Conservation (phyloP, 2,113 vertebrate genomes). For the Triplophysa siluroides region DNA sequence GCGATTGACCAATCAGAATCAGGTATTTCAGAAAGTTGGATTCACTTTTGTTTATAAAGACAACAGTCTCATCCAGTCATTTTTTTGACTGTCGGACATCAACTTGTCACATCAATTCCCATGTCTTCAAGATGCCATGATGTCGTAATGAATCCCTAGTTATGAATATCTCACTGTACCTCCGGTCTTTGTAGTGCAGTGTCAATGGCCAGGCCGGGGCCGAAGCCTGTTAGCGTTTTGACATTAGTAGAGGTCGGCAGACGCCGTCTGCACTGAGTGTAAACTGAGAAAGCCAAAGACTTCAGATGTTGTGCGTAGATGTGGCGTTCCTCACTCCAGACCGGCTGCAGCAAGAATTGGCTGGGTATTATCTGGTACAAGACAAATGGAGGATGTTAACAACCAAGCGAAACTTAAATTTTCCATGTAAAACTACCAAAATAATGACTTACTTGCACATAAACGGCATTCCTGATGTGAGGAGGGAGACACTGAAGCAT, state of each 20-base stretch:
- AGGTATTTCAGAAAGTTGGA: too few relatives aligned
- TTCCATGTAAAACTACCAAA: background rate
- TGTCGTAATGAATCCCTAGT: background rate
- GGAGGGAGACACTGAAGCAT: conserved; percentile 92
- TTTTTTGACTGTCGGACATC: too few relatives aligned
- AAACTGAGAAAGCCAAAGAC: conserved; percentile 94
- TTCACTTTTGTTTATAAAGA: too few relatives aligned
- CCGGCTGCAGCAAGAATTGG: conserved; percentile 94
- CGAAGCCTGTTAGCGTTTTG: conserved; percentile 96
- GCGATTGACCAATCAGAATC: too few relatives aligned
- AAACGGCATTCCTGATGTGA: conserved; percentile 89
- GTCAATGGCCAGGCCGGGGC: conserved; percentile 94
- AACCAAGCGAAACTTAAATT: background rate
- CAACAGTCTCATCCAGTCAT: too few relatives aligned
- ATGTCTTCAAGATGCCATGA: background rate
- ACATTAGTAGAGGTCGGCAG: conserved; percentile 94
- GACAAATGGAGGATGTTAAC: conserved; percentile 67
- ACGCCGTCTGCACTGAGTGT: conserved; percentile 92
- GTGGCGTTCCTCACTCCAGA: conserved; percentile 89
- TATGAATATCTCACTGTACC: conserved; percentile 71
- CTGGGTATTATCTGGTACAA: conserved; percentile 89
- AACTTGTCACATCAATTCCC: background rate
- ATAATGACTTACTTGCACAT: conserved; percentile 83
- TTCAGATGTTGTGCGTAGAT: conserved; percentile 98
- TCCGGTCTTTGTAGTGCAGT: conserved; percentile 91